Evolutionary conservation across 2,888 invertebrate species (phyloP), one percentile per base, ranked within the genome.

Genomic region (Syritta pipiens): DNA sequence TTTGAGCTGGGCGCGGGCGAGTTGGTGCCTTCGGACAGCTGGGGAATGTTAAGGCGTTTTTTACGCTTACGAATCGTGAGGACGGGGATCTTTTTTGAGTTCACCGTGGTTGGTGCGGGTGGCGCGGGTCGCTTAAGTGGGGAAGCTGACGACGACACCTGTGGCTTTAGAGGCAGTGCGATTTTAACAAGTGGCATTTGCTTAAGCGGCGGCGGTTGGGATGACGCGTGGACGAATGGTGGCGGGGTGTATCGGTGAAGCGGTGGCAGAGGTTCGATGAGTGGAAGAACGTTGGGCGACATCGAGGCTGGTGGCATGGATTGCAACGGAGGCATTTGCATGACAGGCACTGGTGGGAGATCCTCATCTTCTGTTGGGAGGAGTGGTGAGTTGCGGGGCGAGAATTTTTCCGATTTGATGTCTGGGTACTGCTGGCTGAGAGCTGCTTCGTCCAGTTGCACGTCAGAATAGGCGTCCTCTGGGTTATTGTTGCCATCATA

Each of bases 401-500:
- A 79, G 1, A 7, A 0, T 6, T 35, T 17, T 44, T 79, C 79
- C 7, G 67, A 12, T 40, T 79, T 79, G n/a, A 79, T 17, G 1
- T 46, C 62, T 7, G 55, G 7, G 7, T 26, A 65, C 22, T 84
- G 85, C 1, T 83, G 83, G 17, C 84, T 83, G 19, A 83, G 84
- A 2, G 84, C 82, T 1, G 83, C 63, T 4, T 75, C 79, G n/a
- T 82, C 74, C 5, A 49, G 55, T 9, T 74, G 74, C 0, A 53
- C 42, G 17, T 60, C 32, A 40, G 69, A 40, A 17, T 46, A 69
- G 62, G 55, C 12, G 5, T 51, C 63, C 14, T 75, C 48, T 37
- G 79, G 10, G 26, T 37, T 67, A 57, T 67, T 67, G 44, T 62
- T 71, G 22, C 17, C 72, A 51, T 79, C 60, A 37, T 79, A 79